Percentiles rank a stretch among this genome's conserved stretches.
Conservation (phyloP, 2,113 vertebrate species). For the Leucoraja erinaceus region DNA sequence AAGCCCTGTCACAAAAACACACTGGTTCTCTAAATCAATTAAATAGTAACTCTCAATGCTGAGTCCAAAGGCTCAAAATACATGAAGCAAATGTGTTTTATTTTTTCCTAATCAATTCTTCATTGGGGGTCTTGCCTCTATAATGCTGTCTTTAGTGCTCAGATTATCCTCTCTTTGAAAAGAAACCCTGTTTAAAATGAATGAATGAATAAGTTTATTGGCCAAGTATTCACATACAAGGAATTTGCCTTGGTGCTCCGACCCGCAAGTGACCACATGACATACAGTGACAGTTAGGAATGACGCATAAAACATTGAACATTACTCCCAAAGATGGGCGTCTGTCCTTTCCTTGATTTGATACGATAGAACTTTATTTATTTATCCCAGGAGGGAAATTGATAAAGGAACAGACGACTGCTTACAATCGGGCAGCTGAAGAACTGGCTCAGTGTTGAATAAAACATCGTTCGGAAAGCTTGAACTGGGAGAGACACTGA, state of each 20-base stretch:
- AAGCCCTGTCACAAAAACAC: too few relatives aligned
- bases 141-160: conserved; percentile 16
- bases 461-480: background rate
- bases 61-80: background rate
- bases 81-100: background rate
- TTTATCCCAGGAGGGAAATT: too few relatives aligned
- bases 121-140: background rate
- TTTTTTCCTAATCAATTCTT: background rate
- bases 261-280: too few relatives aligned
- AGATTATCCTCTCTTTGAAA: background rate
- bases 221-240: too few relatives aligned
- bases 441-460: background rate
- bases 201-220: too few relatives aligned
- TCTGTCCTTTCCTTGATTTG: background rate
- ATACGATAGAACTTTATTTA: too few relatives aligned
- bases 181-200: background rate
- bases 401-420: too few relatives aligned
- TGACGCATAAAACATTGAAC: too few relatives aligned
- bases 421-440: background rate
- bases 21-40: background rate
- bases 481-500: background rate
- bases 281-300: too few relatives aligned
- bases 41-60: background rate
- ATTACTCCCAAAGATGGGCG: background rate
- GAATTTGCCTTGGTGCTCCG: too few relatives aligned